phyloP scores from a whole-genome alignment of 2,797 vertebrate genomes.

The Diceros bicornis region DNA sequence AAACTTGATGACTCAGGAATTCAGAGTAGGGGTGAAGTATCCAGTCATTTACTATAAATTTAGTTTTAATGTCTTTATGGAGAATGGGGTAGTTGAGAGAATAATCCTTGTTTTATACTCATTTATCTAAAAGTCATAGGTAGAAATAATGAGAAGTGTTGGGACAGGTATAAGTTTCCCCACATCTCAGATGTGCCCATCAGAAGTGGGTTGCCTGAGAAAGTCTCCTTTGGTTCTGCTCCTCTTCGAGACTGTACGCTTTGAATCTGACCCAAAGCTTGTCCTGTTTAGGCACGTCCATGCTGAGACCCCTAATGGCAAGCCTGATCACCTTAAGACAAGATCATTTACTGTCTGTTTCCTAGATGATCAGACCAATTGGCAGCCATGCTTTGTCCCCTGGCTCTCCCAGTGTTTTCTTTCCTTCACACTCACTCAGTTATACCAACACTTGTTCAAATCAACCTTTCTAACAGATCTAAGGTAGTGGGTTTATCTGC shows the following conservation, averaged over 20 bases:
- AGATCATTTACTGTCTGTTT: not conserved
- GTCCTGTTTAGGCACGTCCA: too few relatives aligned
- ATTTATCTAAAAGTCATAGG: not conserved
- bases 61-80: not conserved
- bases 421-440: not conserved
- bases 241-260: not conserved
- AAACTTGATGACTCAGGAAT: slow-evolving; percentile 74
- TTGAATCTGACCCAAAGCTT: not conserved
- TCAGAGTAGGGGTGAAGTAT: not conserved
- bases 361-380: fast-evolving
- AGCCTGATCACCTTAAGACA: not conserved
- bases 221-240: not conserved
- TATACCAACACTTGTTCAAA: not conserved
- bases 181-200: not conserved
- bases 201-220: not conserved
- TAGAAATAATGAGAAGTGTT: not conserved
- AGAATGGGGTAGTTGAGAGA: not conserved
- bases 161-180: not conserved
- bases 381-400: not conserved
- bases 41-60: not conserved
- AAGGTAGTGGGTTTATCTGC: not conserved
- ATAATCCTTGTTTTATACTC: not conserved
- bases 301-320: not conserved
- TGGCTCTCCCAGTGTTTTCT: not conserved
- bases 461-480: not conserved